Percentiles rank a stretch among this genome's conserved stretches.
These are phyloP conservation scores for Tympanuchus pallidicinctus DNA, from an alignment of 2,113 vertebrate genomes.

Conservation along the genomic window DNA sequence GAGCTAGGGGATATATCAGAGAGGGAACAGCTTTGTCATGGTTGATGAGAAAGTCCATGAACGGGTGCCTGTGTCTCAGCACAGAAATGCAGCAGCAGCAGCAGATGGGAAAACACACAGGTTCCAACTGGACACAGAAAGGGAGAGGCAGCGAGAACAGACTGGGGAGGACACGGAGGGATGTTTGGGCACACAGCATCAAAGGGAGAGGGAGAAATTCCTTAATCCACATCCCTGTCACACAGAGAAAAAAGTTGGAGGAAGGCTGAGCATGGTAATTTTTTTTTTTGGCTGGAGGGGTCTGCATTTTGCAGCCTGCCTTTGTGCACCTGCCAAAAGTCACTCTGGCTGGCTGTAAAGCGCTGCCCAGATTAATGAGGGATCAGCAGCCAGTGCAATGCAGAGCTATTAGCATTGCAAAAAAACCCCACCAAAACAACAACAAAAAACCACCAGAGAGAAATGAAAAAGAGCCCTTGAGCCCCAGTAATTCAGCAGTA, in stretches of 20 bases:
- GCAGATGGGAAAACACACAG: background rate
- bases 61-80: fast-evolving
- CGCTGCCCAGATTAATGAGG: constrained; percentile 63
- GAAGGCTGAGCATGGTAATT: constrained; percentile 32
- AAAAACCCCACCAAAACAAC: background rate
- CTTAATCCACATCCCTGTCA: background rate
- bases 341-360: constrained; percentile 40
- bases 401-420: constrained; percentile 53
- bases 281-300: background rate
- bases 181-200: constrained; percentile 16
- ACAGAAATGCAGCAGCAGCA: background rate
- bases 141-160: background rate
- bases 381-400: constrained; percentile 64
- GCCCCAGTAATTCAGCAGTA: constrained; percentile 8
- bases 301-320: background rate
- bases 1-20: background rate
- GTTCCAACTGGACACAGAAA: background rate
- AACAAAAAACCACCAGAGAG: background rate
- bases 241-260: constrained; percentile 44
- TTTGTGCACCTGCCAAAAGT: constrained; percentile 74
- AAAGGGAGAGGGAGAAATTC: constrained; percentile 48
- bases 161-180: background rate
- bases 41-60: background rate
- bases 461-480: background rate
- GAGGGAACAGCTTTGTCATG: background rate